Conservation (phyloP, 2,797 vertebrate species). For the Lutjanus argentimaculatus region DNA sequence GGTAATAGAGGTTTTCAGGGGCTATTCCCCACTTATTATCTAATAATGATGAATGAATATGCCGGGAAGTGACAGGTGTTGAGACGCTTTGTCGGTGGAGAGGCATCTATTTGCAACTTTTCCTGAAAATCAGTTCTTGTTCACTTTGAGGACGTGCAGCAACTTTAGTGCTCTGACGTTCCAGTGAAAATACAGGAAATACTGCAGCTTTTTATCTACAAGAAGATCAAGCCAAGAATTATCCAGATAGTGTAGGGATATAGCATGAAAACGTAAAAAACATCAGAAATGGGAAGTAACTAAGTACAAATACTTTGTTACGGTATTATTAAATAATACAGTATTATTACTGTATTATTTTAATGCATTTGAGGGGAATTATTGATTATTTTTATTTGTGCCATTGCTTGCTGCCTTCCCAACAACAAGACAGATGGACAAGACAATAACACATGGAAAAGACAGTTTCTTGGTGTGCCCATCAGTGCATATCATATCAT, state of each 20-base stretch:
- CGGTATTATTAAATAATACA: no score
- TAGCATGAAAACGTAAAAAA: background rate
- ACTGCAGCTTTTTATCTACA: background rate
- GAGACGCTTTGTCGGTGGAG: constrained; percentile 71
- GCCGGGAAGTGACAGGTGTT: constrained; percentile 88
- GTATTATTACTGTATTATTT: no score
- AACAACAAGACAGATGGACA: no score
- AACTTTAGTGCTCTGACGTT: constrained; percentile 39
- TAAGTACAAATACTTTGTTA: no score
- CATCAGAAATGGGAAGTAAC: no score
- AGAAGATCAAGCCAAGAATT: constrained; percentile 8
- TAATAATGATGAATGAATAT: constrained; percentile 90
- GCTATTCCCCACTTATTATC: constrained; percentile 85
- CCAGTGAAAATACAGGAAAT: constrained; percentile 7
- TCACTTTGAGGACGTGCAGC: constrained; percentile 69
- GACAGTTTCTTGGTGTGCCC: no score
- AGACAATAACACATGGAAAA: no score
- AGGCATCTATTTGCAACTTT: constrained; percentile 79
- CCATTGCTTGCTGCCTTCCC: no score
- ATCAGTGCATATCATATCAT: no score
- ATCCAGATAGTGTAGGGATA: background rate
- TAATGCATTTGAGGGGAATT: no score
- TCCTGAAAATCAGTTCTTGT: constrained; percentile 56
- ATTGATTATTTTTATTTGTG: no score
- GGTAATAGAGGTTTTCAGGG: constrained; percentile 85